Evolutionary conservation across 2,113 vertebrate genomes (phyloP).

Genomic region (Passer montanus): DNA sequence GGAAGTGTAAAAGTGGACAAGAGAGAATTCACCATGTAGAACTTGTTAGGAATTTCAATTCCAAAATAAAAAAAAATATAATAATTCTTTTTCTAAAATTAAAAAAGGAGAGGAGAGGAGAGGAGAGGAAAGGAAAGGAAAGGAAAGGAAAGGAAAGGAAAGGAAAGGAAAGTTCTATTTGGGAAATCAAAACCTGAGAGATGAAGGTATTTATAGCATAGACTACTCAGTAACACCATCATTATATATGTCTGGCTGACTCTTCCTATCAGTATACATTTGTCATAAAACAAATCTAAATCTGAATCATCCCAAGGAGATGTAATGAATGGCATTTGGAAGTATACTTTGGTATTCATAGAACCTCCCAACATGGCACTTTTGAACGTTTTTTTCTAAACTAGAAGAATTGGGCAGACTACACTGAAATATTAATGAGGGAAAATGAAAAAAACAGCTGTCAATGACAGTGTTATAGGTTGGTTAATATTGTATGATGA

Average conservation of each 20-base stretch:
- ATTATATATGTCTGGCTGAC: background rate
- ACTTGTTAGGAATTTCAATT: background rate
- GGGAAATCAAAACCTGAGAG: background rate
- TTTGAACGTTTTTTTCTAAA: background rate
- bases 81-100: background rate
- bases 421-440: conserved; percentile 72
- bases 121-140: no score
- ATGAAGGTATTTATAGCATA: background rate
- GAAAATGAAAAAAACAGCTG: conserved; percentile 59
- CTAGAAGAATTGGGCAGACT: conserved; percentile 34
- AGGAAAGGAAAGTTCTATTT: background rate
- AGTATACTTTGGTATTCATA: background rate
- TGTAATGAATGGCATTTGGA: background rate
- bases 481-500: conserved; percentile 75
- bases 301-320: background rate
- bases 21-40: background rate
- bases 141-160: no score
- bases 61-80: background rate
- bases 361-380: conserved; percentile 24
- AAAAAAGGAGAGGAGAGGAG: background rate
- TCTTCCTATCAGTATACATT: background rate
- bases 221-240: background rate
- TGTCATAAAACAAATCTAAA: background rate
- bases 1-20: background rate
- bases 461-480: conserved; percentile 13